Evolutionary conservation across 2,888 invertebrate species (phyloP), one percentile per base, ranked within the genome.

Genomic region (Athalia rosae): DNA sequence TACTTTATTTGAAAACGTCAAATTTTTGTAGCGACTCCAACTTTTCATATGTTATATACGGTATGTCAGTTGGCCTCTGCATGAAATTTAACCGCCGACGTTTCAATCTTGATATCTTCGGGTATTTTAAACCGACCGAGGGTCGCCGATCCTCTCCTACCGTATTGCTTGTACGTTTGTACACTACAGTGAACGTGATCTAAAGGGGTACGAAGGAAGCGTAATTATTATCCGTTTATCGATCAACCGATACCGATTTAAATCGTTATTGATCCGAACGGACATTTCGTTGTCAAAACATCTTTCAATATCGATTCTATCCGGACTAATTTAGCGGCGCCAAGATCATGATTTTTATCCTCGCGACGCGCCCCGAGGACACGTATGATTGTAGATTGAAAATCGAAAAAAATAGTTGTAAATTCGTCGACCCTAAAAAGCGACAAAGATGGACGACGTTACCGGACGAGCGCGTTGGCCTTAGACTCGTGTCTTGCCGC

Each of bases 181-280:
- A n/a, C n/a, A n/a, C n/a, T n/a, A n/a, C n/a, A n/a, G n/a, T n/a
- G n/a, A n/a, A n/a, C n/a, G n/a, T n/a, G n/a, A n/a, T n/a, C 28
- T 28, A 28, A 58, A 4, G 71, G 71, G 58, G 45, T 58, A 58
- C 71, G 50, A 71, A 71, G 53, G 80, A 79, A 82, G 81, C 83
- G n/a, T n/a, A 85, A 87, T 86, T 86, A 84, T 28, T 28, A 28
- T 81, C 78, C 81, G 80, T 81, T 85, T 81, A 81, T 85, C 84
- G 84, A 83, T 81, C 79, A 81, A 81, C 78, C 64, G 73, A 79
- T 76, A n/a, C n/a, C 77, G 78, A 80, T 81, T 84, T 28, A 28
- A 28, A 28, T 28, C 28, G 6, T 47, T 84, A 85, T 84, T 83
- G 84, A 85, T 84, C 85, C 84, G 80, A 83, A 84, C 79, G 79